phyloP scores from a whole-genome alignment of 2,797 vertebrate genomes.

The Hippocampus kuda region DNA sequence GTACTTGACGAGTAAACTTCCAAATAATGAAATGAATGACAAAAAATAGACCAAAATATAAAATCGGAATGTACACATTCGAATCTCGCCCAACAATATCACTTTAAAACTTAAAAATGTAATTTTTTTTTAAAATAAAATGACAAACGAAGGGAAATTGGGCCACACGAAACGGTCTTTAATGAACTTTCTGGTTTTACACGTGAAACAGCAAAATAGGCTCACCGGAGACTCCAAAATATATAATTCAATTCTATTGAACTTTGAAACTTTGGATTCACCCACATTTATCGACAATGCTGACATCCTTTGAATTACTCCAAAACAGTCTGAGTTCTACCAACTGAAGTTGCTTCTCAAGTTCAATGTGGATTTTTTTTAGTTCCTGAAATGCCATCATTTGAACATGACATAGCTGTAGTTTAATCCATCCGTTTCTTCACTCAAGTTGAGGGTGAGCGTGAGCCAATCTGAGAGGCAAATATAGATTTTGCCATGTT shows the following conservation, averaged over 20 bases:
- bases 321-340: background rate
- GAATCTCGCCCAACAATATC: too few species aligned
- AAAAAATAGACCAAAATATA: too few species aligned
- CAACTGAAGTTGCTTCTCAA: background rate
- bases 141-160: too few species aligned
- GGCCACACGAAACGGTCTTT: too few species aligned
- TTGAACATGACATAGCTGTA: background rate
- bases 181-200: too few species aligned
- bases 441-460: background rate
- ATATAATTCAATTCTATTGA: background rate
- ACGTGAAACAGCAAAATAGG: too few species aligned
- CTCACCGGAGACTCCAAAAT: too few species aligned
- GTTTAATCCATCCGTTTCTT: background rate
- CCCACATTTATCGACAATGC: background rate
- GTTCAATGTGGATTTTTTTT: background rate
- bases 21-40: too few species aligned
- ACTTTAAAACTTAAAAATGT: too few species aligned
- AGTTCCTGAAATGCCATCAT: background rate
- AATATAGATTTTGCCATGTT: background rate
- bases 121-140: too few species aligned
- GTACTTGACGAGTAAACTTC: too few species aligned
- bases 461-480: background rate
- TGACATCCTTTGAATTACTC: background rate
- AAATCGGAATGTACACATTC: too few species aligned
- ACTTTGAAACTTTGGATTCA: background rate